These are phyloP conservation scores for Callyntrura sp. DNA, from an alignment of 2,888 invertebrate genomes.

Conservation along the genomic window DNA sequence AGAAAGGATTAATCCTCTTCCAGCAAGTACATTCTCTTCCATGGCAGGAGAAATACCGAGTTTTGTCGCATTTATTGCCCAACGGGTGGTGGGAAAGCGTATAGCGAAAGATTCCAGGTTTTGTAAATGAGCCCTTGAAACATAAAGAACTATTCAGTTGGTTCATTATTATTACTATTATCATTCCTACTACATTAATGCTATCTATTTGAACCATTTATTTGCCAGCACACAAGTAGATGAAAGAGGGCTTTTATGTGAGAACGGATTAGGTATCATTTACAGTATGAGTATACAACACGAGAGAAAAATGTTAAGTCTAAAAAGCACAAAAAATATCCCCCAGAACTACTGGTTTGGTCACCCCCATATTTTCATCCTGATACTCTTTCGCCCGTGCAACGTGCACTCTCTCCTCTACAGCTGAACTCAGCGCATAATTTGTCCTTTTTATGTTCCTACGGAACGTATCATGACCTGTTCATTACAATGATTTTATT, in stretches of 20 bases:
- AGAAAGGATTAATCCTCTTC: slow-evolving; percentile 48
- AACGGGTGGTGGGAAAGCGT: too few relatives aligned
- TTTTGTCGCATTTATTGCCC: too few relatives aligned
- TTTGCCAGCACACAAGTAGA: too few relatives aligned
- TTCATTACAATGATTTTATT: too few relatives aligned
- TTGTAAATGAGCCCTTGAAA: slow-evolving; percentile 61
- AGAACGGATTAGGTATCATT: too few relatives aligned
- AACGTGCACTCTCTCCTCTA: slow-evolving; percentile 51
- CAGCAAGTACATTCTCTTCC: not conserved
- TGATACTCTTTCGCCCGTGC: too few relatives aligned
- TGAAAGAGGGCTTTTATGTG: too few relatives aligned
- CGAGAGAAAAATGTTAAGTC: not conserved
- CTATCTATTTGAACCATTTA: too few relatives aligned
- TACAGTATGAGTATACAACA: not conserved
- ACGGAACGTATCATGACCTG: too few relatives aligned
- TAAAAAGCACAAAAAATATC: not conserved
- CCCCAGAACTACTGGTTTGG: not conserved
- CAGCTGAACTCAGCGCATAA: too few relatives aligned
- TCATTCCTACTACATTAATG: not conserved
- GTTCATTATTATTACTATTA: not conserved
- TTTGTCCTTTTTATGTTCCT: too few relatives aligned
- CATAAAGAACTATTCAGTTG: not conserved
- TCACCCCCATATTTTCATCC: slow-evolving; percentile 28
- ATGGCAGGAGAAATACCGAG: too few relatives aligned
- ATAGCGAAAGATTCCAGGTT: not conserved